These are phyloP conservation scores for Potamarius usumacintae DNA, from an alignment of 2,113 vertebrate species.

Conservation along the genomic window DNA sequence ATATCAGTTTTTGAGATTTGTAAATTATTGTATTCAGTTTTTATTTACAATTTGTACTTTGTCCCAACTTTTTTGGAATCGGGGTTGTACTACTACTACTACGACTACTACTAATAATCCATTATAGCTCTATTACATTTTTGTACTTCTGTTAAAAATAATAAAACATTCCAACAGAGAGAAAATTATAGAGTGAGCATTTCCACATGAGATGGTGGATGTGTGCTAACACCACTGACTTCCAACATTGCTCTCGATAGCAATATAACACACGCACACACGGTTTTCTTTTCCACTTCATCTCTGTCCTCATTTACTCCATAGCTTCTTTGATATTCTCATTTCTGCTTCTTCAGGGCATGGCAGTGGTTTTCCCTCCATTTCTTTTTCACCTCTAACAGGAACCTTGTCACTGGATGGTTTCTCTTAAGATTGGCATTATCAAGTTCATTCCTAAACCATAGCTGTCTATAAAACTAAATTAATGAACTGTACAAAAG, in stretches of 20 bases:
- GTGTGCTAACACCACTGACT: slow-evolving; percentile 30
- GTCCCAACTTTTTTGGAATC: no score
- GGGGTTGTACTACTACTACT: no score
- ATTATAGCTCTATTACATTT: slow-evolving; percentile 6
- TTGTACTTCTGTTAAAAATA: background rate
- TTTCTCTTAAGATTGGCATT: background rate
- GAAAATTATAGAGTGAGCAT: slow-evolving; percentile 41
- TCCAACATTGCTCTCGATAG: slow-evolving; percentile 30
- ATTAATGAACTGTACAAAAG: background rate
- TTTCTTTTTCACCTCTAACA: background rate
- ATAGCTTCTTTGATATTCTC: slow-evolving; percentile 32
- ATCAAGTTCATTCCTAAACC: background rate
- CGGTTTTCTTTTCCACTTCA: slow-evolving; percentile 49
- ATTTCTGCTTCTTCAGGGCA: slow-evolving; percentile 3
- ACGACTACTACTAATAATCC: background rate
- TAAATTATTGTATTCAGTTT: no score
- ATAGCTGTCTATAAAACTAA: background rate
- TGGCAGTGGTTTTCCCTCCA: background rate
- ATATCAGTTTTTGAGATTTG: no score
- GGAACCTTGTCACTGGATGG: background rate
- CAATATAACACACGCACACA: slow-evolving; percentile 4
- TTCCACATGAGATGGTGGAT: slow-evolving; percentile 26
- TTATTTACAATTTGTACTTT: no score
- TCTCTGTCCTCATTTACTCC: slow-evolving; percentile 44
- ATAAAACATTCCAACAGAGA: slow-evolving; percentile 25